Evolutionary conservation across 2,797 vertebrate genomes (phyloP).

Genomic region (Anguilla megastoma): DNA sequence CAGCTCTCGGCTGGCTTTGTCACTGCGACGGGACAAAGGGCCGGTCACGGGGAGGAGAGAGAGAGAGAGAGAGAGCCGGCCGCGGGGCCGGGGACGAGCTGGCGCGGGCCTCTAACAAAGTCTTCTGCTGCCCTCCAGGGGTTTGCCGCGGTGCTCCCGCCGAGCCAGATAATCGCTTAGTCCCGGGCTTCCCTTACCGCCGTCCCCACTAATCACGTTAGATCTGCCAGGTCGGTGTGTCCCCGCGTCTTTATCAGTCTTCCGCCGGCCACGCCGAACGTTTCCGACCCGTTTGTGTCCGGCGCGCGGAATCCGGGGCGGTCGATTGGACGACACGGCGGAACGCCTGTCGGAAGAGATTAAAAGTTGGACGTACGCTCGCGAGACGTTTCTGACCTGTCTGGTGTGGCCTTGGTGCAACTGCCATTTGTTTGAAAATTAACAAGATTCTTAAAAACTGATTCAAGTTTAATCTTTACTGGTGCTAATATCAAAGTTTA

Average conservation of each 20-base stretch:
- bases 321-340: not conserved
- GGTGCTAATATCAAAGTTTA: not conserved
- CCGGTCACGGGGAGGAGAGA: not conserved
- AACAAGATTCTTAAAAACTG: not conserved
- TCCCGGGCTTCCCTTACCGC: not conserved
- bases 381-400: not conserved
- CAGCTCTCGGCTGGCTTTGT: conserved; percentile 50
- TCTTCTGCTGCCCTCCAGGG: conserved; percentile 76
- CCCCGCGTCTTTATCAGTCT: conserved; percentile 30
- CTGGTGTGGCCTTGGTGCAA: not conserved
- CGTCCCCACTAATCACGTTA: conserved; percentile 33
- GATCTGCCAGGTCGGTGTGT: conserved; percentile 24
- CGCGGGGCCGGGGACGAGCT: conserved; percentile 33
- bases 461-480: not conserved
- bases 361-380: not conserved
- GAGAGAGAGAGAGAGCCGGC: not conserved
- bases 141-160: conserved; percentile 41
- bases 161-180: conserved; percentile 17
- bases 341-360: not conserved
- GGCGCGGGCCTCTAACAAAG: conserved; percentile 57
- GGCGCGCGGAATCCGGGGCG: not conserved
- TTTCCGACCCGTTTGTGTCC: not conserved
- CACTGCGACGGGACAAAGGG: not conserved
- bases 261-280: not conserved
- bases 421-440: not conserved